Conservation (phyloP, 1,140 invertebrate genomes). For the Trachelipus rathkii region DNA sequence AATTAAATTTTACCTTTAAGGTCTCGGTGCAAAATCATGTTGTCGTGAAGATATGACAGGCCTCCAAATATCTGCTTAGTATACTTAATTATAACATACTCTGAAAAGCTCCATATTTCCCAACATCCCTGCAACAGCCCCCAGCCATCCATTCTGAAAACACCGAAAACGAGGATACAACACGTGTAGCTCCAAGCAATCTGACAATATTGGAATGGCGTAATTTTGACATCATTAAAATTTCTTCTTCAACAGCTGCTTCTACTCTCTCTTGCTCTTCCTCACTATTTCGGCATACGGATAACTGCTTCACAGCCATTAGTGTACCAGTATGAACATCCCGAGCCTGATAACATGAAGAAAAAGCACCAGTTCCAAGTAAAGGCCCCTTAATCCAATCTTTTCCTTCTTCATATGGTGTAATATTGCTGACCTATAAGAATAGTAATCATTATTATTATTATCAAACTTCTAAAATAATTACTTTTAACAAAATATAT, state of each 20-base stretch:
- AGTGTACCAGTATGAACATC: conserved; percentile 54
- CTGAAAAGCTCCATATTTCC: conserved; percentile 55
- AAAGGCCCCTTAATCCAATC: conserved; percentile 53
- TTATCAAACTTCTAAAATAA: no score
- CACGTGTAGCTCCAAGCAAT: conserved; percentile 54
- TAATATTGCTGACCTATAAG: neutral
- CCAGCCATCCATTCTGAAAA: conserved; percentile 59
- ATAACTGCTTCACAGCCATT: conserved; percentile 58
- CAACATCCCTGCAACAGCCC: conserved; percentile 53
- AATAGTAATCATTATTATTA: no score
- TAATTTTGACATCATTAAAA: conserved; percentile 54
- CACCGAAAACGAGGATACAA: conserved; percentile 54
- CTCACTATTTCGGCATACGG: conserved; percentile 52
- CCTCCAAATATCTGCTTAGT: conserved; percentile 52
- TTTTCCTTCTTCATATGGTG: conserved; percentile 45
- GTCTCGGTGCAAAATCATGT: conserved; percentile 56
- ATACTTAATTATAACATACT: conserved; percentile 54
- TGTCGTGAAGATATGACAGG: conserved; percentile 56
- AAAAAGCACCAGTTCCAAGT: conserved; percentile 56
- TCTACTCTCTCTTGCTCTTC: conserved; percentile 51
- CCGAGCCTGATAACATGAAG: conserved; percentile 55
- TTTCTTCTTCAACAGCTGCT: conserved; percentile 52
- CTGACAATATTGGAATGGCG: conserved; percentile 54
- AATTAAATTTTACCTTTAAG: conserved; percentile 50
- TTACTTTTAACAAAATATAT: no score